A percentile compares a stretch with the other conserved stretches of the same genome.
Conservation (phyloP, 2,797 vertebrate genomes). For the Echiichthys vipera region DNA sequence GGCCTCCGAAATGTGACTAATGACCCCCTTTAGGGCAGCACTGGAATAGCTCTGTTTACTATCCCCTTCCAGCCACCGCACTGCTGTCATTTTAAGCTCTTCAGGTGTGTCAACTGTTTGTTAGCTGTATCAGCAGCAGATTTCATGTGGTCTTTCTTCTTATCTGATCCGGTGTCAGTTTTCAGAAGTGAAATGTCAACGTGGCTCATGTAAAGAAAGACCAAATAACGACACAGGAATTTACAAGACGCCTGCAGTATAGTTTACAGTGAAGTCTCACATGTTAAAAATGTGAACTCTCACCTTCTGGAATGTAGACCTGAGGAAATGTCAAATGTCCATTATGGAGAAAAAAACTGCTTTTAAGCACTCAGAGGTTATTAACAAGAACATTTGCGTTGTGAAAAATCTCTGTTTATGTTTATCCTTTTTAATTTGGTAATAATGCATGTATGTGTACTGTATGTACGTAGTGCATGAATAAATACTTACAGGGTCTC, state of each 20-base stretch:
- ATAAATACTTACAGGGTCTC: background rate
- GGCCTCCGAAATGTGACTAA: slow-evolving; percentile 69
- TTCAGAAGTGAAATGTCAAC: background rate
- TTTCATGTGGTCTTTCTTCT: background rate
- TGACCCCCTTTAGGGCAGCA: slow-evolving; percentile 52
- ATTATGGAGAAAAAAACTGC: background rate
- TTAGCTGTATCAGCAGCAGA: background rate
- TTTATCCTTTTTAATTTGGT: background rate
- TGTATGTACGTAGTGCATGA: background rate
- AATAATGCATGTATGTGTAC: background rate
- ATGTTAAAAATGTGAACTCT: background rate
- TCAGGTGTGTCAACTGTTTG: slow-evolving; percentile 6
- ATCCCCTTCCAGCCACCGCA: slow-evolving; percentile 15
- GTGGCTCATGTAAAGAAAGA: background rate
- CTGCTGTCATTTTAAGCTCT: background rate
- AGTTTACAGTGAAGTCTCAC: background rate
- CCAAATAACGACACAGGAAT: background rate
- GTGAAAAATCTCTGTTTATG: background rate
- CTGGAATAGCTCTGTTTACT: slow-evolving; percentile 74
- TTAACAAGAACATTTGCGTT: background rate
- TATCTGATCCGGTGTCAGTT: background rate
- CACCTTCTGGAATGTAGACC: background rate
- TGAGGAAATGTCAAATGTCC: background rate
- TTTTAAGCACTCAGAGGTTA: too few species aligned
- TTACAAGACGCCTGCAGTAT: slow-evolving; percentile 4